Evolutionary conservation across 2,797 vertebrate genomes (phyloP), one percentile per base, ranked within the genome.

Genomic region (Glossophaga mutica): DNA sequence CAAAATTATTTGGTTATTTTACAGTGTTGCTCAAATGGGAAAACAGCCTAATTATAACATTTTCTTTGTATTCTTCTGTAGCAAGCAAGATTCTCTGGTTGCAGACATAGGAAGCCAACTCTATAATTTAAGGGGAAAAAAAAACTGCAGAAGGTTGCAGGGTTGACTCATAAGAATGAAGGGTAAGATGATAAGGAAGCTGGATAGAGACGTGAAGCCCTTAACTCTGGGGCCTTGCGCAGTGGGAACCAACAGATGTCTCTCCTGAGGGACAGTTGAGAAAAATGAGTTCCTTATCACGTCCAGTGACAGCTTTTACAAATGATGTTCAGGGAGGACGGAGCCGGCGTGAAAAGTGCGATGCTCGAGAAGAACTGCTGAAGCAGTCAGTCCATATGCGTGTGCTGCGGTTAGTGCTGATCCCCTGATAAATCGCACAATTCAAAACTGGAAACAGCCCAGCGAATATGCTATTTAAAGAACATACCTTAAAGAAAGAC

Each of bases 121-220:
- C 18, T 86, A 55, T 37, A 95, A 76, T 91, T 88, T 85, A 96
- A 92, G 37, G 6, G 86, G 32, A 83, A 62, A 79, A 86, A 79
- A 94, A 95, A 85, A 67, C 67, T 77, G 52, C 46, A 21, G 48
- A 67, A 91, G 39, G 67, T 52, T 50, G 52, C 42, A 16, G 29
- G 24, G 11, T 50, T n/a, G 19, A 4, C 24, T 93, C 52, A 22
- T 21, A 48, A 37, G 37, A 77, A 29, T 37, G 62, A 87, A 81
- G 22, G 5, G 7, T 32, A 52, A 86, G 24, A 68, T 12, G 42
- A 76, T 9, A 4, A 94, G 9, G 55, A 95, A 74, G 32, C 77
- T 29, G 62, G 44, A 26, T 3, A 21, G 42, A 46, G 76, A 93
- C 15, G 7, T 19, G 37, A 79, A 86, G 48, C 21, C 46, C 74